Evolutionary conservation across 2,888 invertebrate genomes (phyloP), one percentile per base, ranked within the genome.

Genomic region (Sisyra terminalis): DNA sequence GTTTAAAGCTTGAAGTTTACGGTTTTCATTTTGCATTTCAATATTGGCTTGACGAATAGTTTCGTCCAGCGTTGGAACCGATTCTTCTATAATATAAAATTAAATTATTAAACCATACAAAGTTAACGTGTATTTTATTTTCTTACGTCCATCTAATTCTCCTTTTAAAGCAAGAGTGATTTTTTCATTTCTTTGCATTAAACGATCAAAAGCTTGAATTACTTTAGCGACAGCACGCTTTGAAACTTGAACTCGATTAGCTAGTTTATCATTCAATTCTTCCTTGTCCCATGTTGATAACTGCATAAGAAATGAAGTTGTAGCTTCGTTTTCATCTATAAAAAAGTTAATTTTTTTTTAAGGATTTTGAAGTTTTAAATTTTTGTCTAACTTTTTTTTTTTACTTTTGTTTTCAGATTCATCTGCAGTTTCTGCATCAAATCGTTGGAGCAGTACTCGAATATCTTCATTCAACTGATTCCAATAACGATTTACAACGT

Each of bases 281-380:
- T 93, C 90, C 56, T 93, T 92, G 59, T 97, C 96, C 94, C 96
- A 96, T 0, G 93, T 93, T 1, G 94, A 93, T 32, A 97, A 62
- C 57, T 94, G 88, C 65, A 92, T 85, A 36, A 97, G 71, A 63
- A 97, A 97, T 5, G 92, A 90, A 7, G 92, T 94, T 7, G 94
- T 93, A 1, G 92, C 92, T 64, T 92, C 90, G 63, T 87, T 90
- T 63, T 94, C 94, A 72, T 93, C 88, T 88, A 56, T 35, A 66
- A 62, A 49, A 44, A 46, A 46, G n/a, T n/a, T n/a, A n/a, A n/a
- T n/a, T n/a, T n/a, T n/a, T n/a, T n/a, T n/a, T n/a, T n/a, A n/a
- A n/a, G n/a, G n/a, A n/a, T n/a, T n/a, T n/a, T n/a, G n/a, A n/a
- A n/a, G n/a, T n/a, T n/a, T n/a, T n/a, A n/a, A n/a, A n/a, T n/a